Base-by-base conservation (phyloP, 2,113 vertebrate genomes). In the Dicerorhinus sumatrensis region DNA sequence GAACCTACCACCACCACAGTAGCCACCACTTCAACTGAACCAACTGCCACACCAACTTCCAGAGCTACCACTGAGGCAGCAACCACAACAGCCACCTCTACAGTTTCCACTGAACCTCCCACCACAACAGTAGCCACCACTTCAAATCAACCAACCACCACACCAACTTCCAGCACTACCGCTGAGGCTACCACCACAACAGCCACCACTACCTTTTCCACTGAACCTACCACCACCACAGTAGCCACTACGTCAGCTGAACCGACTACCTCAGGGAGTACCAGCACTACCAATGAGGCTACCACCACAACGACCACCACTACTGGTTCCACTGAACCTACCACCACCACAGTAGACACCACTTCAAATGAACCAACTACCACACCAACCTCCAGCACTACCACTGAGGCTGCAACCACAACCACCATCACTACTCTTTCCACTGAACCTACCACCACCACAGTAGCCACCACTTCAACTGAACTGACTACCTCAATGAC, bases 31-130 rank as follows among this genome's bases (percentile, higher is more conserved):
- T 17, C 95, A 4, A 5, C 6, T 6, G 14, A 20, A 69, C 20
- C 4, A 25, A 12, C 54, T 5, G 9, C 12, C 0, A 83, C 25
- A 23, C 12, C 33, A 23, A 14, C 5, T 0, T 1, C 2, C 6
- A 60, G 14, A 0, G 29, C 36, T 7, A 42, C 48, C 70, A 48
- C 54, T 5, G 81, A 82, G 13, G 12, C 9, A 21, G 60, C 51
- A 2, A 51, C 51, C 51, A n/a, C n/a, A n/a, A n/a, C n/a, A n/a
- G n/a, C n/a, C n/a, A n/a, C n/a, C n/a, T n/a, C n/a, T n/a, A n/a
- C n/a, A n/a, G n/a, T n/a, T n/a, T n/a, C n/a, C n/a, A n/a, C n/a
- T n/a, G n/a, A n/a, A n/a, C n/a, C n/a, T n/a, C n/a, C n/a, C n/a
- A n/a, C n/a, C n/a, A n/a, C n/a, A n/a, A 51, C 5, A 58, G 14